Evolutionary conservation across 2,888 invertebrate genomes (phyloP).

Genomic region (Bombylius major): DNA sequence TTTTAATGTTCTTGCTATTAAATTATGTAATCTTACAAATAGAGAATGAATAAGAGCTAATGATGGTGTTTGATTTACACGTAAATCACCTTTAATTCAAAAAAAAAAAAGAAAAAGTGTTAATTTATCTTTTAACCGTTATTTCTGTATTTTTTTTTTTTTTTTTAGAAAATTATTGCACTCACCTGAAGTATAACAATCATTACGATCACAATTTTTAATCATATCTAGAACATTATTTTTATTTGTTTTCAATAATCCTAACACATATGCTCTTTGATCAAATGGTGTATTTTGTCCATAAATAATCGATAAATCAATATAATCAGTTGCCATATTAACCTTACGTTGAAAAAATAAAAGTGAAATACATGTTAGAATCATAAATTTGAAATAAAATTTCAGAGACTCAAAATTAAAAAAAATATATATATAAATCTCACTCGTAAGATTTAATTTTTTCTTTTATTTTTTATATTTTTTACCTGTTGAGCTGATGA

Average conservation of each 20-base stretch:
- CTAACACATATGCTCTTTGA: conserved; percentile 34
- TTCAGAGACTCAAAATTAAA: too few species aligned
- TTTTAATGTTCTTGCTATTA: conserved; percentile 40
- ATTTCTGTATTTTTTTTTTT: too few species aligned
- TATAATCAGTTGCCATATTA: conserved; percentile 29
- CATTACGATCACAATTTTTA: conserved; percentile 26
- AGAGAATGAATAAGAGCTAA: conserved; percentile 42
- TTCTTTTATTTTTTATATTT: too few species aligned
- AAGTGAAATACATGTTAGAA: not conserved
- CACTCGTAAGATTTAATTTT: too few species aligned
- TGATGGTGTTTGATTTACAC: conserved; percentile 44
- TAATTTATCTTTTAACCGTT: too few species aligned
- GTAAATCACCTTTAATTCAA: conserved; percentile 36
- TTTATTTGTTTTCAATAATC: conserved; percentile 34
- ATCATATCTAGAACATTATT: conserved; percentile 30
- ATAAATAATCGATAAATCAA: conserved; percentile 27
- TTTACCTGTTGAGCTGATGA: conserved; percentile 46
- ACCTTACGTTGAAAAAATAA: conserved; percentile 8
- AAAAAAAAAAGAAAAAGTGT: conserved; percentile 1
- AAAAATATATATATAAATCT: too few species aligned
- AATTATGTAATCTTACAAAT: conserved; percentile 44
- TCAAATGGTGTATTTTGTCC: conserved; percentile 18
- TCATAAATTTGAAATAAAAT: not conserved
- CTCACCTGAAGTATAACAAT: conserved; percentile 38
- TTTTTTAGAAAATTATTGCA: too few species aligned